These are phyloP conservation scores for Cynocephalus volans DNA, from an alignment of 2,113 vertebrate species.

Conservation along the genomic window DNA sequence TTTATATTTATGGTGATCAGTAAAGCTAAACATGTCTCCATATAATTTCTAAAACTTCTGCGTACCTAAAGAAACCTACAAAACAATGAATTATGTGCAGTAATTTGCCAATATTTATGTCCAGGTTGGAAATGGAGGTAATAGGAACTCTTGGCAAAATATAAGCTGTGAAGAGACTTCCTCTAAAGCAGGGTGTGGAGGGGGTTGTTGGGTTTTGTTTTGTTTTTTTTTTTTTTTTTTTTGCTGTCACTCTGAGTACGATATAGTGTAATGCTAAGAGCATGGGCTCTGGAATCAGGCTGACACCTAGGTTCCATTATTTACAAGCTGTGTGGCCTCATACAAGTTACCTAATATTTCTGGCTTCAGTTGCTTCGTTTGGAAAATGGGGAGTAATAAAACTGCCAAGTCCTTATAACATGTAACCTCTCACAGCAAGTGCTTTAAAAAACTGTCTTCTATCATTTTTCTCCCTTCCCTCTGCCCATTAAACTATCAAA, in stretches of 20 bases:
- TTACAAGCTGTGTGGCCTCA: background rate
- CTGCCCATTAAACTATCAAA: background rate
- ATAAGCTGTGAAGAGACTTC: conserved; percentile 23
- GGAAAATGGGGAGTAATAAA: conserved; percentile 9
- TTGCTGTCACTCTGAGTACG: background rate
- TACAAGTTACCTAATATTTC: background rate
- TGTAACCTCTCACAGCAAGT: background rate
- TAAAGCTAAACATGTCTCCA: background rate
- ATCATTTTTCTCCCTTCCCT: background rate
- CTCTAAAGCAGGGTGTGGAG: background rate
- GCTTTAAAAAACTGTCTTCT: background rate
- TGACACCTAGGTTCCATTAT: background rate
- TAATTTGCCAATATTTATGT: conserved; percentile 39
- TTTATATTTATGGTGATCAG: conserved; percentile 51
- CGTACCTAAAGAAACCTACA: background rate
- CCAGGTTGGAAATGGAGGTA: background rate
- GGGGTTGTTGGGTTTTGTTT: background rate
- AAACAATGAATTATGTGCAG: background rate
- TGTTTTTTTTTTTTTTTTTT: background rate
- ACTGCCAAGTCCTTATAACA: background rate
- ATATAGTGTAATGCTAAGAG: background rate
- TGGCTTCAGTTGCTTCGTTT: background rate
- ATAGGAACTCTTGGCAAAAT: background rate
- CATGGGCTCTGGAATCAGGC: background rate
- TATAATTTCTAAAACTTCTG: conserved; percentile 33